Conservation (phyloP, 2,888 invertebrate species). For the Spialia ferax region DNA sequence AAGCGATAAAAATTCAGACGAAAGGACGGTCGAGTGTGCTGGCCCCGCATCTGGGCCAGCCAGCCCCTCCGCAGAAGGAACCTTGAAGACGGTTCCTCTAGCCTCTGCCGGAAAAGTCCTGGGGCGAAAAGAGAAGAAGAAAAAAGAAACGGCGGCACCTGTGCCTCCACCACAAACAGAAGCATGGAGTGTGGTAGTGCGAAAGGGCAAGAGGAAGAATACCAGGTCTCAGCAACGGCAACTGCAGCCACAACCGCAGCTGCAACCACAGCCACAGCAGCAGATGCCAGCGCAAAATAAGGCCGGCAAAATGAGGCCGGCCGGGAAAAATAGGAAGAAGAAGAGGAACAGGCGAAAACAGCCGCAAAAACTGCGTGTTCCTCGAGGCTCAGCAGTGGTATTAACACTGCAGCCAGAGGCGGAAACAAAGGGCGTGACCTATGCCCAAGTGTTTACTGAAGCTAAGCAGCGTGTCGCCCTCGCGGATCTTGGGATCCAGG, state of each 20-base stretch:
- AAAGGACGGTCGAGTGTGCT: not conserved
- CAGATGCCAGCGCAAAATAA: not conserved
- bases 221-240: not conserved
- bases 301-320: no score
- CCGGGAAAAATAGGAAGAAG: not conserved
- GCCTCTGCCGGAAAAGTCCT: not conserved
- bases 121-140: not conserved
- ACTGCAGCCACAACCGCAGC: no score
- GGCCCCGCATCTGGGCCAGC: not conserved
- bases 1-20: no score
- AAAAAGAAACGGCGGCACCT: no score
- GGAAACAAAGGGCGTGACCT: not conserved
- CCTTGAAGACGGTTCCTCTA: not conserved
- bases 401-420: slow-evolving; percentile 8
- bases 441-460: not conserved
- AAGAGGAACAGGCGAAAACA: no score
- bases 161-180: slow-evolving; percentile 2
- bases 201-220: not conserved
- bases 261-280: no score
- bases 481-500: not conserved
- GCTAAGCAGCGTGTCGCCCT: slow-evolving; percentile 1
- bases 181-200: slow-evolving; percentile 5
- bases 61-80: not conserved
- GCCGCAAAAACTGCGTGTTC: not conserved
- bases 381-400: not conserved